Evolutionary conservation across 2,113 vertebrate species (phyloP).

Genomic region (Xenopus laevis): DNA sequence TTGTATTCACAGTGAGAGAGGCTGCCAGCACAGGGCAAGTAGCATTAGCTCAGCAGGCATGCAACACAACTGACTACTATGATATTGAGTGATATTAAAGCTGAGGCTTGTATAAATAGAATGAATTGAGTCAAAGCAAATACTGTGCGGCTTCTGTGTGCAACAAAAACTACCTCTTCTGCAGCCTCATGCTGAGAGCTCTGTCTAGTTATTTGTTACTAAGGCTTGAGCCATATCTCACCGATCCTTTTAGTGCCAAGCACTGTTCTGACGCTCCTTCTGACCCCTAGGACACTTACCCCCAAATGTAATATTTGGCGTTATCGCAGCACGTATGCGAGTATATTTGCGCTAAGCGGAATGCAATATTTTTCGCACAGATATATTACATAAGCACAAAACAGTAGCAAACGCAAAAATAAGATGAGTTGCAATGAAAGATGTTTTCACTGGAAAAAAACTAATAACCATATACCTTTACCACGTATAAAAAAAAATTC

Average conservation of each 20-base stretch:
- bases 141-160: conserved; percentile 14
- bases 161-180: conserved; percentile 6
- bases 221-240: background rate
- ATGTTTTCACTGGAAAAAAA: too few species aligned
- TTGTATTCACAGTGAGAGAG: conserved; percentile 35
- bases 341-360: too few species aligned
- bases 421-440: too few species aligned
- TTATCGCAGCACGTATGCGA: too few species aligned
- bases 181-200: background rate
- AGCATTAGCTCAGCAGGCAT: conserved; percentile 39
- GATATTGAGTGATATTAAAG: conserved; percentile 40
- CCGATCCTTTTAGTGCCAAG: background rate
- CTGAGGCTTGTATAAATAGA: conserved; percentile 27
- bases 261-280: background rate
- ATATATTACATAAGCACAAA: too few species aligned
- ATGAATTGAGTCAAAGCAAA: conserved; percentile 31
- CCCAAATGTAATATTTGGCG: too few species aligned
- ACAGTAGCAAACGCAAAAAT: too few species aligned
- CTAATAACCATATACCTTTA: too few species aligned
- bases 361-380: too few species aligned
- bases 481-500: too few species aligned
- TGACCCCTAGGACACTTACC: background rate
- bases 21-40: conserved; percentile 27
- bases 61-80: conserved; percentile 25
- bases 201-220: background rate